A percentile compares a stretch with the other conserved stretches of the same genome.
phyloP scores from a whole-genome alignment of 2,797 vertebrate genomes.

The Sylvia borin region DNA sequence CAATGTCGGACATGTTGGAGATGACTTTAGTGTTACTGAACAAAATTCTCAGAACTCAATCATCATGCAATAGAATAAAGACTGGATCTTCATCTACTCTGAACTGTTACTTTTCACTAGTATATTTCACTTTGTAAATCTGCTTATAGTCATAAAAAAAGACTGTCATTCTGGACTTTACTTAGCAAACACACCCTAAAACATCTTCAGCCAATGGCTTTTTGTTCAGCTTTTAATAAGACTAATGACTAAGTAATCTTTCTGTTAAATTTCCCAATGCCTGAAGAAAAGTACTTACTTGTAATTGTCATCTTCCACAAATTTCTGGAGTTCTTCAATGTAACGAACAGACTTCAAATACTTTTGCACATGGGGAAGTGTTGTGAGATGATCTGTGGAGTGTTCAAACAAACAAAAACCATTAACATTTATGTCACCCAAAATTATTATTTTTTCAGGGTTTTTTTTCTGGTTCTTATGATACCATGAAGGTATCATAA shows the following conservation, averaged over 20 bases:
- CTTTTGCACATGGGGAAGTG: constrained; percentile 91
- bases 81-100: neutral
- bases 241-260: neutral
- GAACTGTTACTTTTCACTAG: neutral
- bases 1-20: neutral
- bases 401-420: neutral
- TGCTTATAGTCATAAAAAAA: neutral
- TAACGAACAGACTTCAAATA: constrained; percentile 94
- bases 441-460: neutral
- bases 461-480: neutral
- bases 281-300: constrained; percentile 82
- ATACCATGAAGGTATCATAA: no score
- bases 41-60: neutral
- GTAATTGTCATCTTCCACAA: constrained; percentile 96
- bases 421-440: neutral
- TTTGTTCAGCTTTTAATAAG: neutral
- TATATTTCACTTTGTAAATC: neutral
- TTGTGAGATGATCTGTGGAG: constrained; percentile 86
- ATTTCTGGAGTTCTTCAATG: constrained; percentile 96
- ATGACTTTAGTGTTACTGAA: neutral
- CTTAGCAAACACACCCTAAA: neutral
- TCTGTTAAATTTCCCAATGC: neutral
- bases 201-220: neutral
- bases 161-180: constrained; percentile 12
- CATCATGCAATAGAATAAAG: neutral